Evolutionary conservation across 2,113 vertebrate genomes (phyloP).

Genomic region (Hiodon alosoides): DNA sequence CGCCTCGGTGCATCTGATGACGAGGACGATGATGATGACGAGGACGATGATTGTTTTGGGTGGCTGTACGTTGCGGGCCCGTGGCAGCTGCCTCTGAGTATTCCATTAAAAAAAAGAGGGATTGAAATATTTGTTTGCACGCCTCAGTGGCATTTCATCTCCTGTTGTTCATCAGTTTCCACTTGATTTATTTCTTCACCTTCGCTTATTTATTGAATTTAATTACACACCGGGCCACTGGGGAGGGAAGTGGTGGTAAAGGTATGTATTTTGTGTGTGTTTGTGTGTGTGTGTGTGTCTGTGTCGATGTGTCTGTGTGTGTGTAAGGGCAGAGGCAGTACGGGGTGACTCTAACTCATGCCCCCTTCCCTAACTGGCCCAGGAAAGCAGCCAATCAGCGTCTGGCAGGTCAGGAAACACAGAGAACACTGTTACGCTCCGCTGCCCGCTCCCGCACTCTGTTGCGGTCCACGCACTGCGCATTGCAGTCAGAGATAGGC

Average conservation of each 20-base stretch:
- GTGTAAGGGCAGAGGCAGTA: background rate
- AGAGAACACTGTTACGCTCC: slow-evolving; percentile 36
- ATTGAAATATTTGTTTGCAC: slow-evolving; percentile 72
- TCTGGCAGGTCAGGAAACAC: slow-evolving; percentile 39
- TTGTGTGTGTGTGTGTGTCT: slow-evolving; percentile 26
- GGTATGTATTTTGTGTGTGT: slow-evolving; percentile 25
- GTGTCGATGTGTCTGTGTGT: slow-evolving; percentile 3
- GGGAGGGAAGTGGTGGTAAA: slow-evolving; percentile 34
- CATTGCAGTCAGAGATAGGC: slow-evolving; percentile 18
- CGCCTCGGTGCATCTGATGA: slow-evolving; percentile 6
- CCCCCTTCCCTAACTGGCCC: slow-evolving; percentile 19
- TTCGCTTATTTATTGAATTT: slow-evolving; percentile 74
- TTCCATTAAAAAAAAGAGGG: slow-evolving; percentile 56
- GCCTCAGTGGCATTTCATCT: slow-evolving; percentile 73
- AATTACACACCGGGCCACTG: slow-evolving; percentile 66
- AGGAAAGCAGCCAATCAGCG: slow-evolving; percentile 48
- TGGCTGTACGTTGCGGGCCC: background rate
- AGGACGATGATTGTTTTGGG: slow-evolving; percentile 21
- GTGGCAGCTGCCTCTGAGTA: slow-evolving; percentile 31
- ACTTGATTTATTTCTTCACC: slow-evolving; percentile 75
- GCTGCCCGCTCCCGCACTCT: slow-evolving; percentile 34
- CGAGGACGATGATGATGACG: slow-evolving; percentile 6
- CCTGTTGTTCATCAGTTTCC: slow-evolving; percentile 73
- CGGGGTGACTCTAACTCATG: slow-evolving; percentile 43
- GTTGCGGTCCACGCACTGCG: slow-evolving; percentile 52